Percentiles rank a stretch among this genome's conserved stretches.
phyloP scores from a whole-genome alignment of 1,140 invertebrate species.

The Dolichoris vasculosae region DNA sequence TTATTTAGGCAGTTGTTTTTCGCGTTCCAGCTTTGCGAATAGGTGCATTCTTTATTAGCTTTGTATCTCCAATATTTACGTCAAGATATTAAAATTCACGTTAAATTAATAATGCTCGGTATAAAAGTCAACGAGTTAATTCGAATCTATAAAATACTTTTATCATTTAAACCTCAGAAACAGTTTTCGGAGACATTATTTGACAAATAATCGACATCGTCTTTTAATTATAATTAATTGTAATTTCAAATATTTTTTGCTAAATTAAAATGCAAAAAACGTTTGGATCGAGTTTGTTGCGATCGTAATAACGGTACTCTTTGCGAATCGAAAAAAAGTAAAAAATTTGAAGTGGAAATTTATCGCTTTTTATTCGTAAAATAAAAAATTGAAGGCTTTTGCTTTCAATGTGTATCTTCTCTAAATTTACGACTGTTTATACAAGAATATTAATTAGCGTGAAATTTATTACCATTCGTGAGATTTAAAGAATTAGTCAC shows the following conservation, averaged over 20 bases:
- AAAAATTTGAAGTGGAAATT: neutral
- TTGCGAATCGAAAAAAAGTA: neutral
- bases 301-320: neutral
- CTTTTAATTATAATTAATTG: neutral
- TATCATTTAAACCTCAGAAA: neutral
- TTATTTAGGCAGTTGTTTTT: slow-evolving; percentile 25
- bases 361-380: neutral
- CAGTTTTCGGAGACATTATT: neutral
- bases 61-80: neutral
- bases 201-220: neutral
- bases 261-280: neutral
- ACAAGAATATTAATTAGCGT: neutral
- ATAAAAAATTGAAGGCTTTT: neutral
- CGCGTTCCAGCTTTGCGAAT: neutral
- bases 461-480: neutral
- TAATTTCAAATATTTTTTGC: neutral
- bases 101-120: neutral
- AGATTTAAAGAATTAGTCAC: neutral
- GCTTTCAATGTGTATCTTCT: neutral
- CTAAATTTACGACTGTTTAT: neutral
- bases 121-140: neutral
- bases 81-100: neutral
- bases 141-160: neutral
- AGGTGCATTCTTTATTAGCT: slow-evolving; percentile 13
- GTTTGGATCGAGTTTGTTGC: neutral